Conservation (phyloP, 2,113 vertebrate genomes). For the Onychorhynchus coronatus region DNA sequence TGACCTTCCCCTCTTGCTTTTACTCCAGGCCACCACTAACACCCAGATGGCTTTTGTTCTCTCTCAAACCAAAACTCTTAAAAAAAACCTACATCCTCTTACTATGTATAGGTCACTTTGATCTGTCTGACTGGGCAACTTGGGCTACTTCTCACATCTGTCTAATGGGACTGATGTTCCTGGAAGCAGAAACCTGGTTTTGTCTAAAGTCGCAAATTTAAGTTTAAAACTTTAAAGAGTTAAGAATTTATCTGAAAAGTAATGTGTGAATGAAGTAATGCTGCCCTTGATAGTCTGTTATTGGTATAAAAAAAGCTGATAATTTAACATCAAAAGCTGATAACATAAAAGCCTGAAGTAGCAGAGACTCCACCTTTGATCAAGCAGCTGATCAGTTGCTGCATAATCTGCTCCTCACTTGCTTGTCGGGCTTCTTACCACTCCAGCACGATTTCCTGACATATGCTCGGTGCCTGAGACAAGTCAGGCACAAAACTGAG, state of each 20-base stretch:
- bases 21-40: neutral
- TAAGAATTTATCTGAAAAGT: neutral
- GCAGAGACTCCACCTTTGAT: neutral
- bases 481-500: neutral
- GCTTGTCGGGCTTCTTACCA: neutral
- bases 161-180: neutral
- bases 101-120: fast-evolving
- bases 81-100: neutral
- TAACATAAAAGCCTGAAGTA: neutral
- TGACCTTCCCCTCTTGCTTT: neutral
- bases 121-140: neutral
- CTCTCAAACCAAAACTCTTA: neutral
- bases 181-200: neutral
- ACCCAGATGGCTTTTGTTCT: neutral
- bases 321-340: neutral
- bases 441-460: fast-evolving
- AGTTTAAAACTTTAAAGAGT: neutral
- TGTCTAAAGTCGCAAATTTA: neutral
- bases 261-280: neutral
- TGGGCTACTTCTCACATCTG: neutral
- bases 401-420: neutral
- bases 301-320: neutral
- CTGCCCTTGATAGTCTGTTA: neutral
- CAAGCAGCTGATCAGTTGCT: neutral
- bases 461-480: fast-evolving